Evolutionary conservation across 2,888 invertebrate genomes (phyloP).

Genomic region (Meandrusa payeni): DNA sequence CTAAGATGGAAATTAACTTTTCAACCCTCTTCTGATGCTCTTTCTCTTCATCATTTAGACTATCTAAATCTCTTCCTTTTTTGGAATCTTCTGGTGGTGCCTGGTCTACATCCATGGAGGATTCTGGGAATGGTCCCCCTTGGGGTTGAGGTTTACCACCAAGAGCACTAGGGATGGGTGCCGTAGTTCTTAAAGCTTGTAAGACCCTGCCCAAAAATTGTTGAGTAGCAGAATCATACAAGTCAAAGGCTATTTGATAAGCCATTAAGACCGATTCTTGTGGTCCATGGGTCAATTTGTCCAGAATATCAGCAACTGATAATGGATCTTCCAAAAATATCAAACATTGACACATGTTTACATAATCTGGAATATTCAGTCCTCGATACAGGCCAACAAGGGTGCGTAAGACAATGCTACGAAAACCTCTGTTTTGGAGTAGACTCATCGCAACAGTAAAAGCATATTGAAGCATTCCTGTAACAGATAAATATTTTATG

Average conservation of each 20-base stretch:
- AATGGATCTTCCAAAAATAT: slow-evolving; percentile 97
- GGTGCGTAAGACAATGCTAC: slow-evolving; percentile 93
- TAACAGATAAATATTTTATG: slow-evolving; percentile 38
- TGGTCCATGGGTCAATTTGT: slow-evolving; percentile 90
- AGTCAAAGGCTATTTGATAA: slow-evolving; percentile 99
- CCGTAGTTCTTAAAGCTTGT: slow-evolving; percentile 89
- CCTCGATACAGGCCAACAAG: slow-evolving; percentile 95
- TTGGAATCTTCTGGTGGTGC: slow-evolving; percentile 61
- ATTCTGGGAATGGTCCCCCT: slow-evolving; percentile 77
- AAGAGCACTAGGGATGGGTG: slow-evolving; percentile 89
- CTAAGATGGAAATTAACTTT: slow-evolving; percentile 94
- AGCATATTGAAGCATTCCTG: slow-evolving; percentile 94
- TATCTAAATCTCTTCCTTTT: slow-evolving; percentile 69
- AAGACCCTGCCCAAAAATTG: slow-evolving; percentile 95
- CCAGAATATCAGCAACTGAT: slow-evolving; percentile 95
- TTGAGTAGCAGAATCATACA: slow-evolving; percentile 99
- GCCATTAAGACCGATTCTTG: slow-evolving; percentile 95
- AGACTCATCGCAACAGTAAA: slow-evolving; percentile 98
- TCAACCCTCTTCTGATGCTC: slow-evolving; percentile 92
- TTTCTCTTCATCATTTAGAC: slow-evolving; percentile 88
- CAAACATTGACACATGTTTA: slow-evolving; percentile 98
- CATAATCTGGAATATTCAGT: slow-evolving; percentile 95
- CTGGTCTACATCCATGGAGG: slow-evolving; percentile 72
- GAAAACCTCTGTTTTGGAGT: slow-evolving; percentile 95
- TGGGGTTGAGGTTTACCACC: slow-evolving; percentile 88